Conservation (phyloP, 2,113 vertebrate genomes). For the Rhadina sibilatrix region DNA sequence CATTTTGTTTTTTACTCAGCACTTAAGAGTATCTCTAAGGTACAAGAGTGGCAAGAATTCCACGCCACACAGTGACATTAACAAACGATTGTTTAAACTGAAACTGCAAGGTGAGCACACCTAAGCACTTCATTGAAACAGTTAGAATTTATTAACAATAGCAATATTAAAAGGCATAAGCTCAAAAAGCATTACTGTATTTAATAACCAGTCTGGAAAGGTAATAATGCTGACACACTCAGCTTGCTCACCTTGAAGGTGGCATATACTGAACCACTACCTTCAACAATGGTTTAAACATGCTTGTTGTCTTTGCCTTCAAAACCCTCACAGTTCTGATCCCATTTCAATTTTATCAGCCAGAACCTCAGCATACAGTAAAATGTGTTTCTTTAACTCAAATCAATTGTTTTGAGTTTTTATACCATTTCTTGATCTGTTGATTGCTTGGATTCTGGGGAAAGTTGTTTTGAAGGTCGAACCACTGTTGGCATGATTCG, state of each 20-base stretch:
- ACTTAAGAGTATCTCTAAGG: not conserved
- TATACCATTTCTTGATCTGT: slow-evolving; percentile 88
- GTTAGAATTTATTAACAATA: not conserved
- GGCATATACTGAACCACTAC: not conserved
- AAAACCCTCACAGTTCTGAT: not conserved
- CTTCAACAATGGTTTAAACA: not conserved
- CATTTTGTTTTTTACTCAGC: not conserved
- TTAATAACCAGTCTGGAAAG: not conserved
- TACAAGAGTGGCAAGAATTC: not conserved
- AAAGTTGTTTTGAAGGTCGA: slow-evolving; percentile 88
- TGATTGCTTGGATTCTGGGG: slow-evolving; percentile 74
- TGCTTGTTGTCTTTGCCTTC: not conserved
- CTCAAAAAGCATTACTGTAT: not conserved
- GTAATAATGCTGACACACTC: not conserved
- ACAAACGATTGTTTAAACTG: not conserved
- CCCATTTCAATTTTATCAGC: not conserved
- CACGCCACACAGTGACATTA: rapidly evolving
- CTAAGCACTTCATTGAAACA: not conserved
- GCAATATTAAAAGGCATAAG: not conserved
- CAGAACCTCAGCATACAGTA: not conserved
- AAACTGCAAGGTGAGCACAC: not conserved
- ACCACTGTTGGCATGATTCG: slow-evolving; percentile 97
- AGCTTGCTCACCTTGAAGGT: not conserved
- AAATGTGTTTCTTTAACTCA: not conserved
- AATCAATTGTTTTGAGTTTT: not conserved